phyloP scores from a whole-genome alignment of 2,797 vertebrate species.

The Myotis daubentonii region DNA sequence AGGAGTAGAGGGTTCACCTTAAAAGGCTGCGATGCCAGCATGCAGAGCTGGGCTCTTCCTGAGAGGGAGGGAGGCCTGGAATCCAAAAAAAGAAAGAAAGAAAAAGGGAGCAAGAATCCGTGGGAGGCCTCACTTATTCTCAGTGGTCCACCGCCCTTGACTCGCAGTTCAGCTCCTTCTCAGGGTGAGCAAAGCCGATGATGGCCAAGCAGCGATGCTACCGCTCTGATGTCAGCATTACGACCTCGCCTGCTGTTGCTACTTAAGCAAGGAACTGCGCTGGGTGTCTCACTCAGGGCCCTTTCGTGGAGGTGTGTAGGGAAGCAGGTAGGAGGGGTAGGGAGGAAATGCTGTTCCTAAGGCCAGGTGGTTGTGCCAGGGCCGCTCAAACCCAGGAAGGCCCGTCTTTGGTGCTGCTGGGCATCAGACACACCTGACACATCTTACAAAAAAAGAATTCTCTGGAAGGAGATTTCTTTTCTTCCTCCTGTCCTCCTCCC shows the following conservation, averaged over 20 bases:
- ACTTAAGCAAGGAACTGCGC: constrained; percentile 57
- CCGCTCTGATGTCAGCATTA: background rate
- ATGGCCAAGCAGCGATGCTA: background rate
- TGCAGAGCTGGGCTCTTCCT: constrained; percentile 59
- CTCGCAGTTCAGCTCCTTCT: background rate
- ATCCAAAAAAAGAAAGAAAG: background rate
- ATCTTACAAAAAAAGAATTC: background rate
- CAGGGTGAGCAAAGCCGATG: background rate
- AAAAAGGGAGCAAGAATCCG: background rate
- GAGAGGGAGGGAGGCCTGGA: constrained; percentile 17
- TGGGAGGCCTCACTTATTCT: constrained; percentile 66
- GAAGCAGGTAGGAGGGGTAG: fast-evolving
- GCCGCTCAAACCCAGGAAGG: background rate
- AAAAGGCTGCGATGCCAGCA: constrained; percentile 65
- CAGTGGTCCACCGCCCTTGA: constrained; percentile 39
- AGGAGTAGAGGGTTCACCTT: constrained; percentile 72
- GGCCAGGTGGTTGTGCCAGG: fast-evolving
- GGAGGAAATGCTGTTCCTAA: background rate
- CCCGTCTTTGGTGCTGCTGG: background rate
- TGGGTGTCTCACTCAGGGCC: constrained; percentile 52
- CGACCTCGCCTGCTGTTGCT: background rate
- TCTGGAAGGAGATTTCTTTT: background rate
- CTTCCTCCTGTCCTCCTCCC: background rate
- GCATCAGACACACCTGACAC: fast-evolving
- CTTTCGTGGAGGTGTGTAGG: background rate